Conservation (phyloP, 2,888 invertebrate species). For the Peribatodes rhomboidaria region DNA sequence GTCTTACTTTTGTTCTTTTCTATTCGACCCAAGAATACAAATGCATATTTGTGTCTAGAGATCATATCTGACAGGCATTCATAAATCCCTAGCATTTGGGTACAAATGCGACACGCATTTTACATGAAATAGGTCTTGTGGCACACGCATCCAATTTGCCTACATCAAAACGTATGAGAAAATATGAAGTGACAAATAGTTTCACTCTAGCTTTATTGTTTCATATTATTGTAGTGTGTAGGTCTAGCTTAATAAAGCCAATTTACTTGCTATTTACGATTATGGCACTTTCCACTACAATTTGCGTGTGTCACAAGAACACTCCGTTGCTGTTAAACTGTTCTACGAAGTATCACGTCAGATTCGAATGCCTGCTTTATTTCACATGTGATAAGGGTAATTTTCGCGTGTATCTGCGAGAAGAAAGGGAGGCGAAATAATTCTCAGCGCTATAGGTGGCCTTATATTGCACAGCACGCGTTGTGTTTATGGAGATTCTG, state of each 20-base stretch:
- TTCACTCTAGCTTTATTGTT: constrained; percentile 44
- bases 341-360: constrained; percentile 40
- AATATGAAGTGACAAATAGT: constrained; percentile 39
- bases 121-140: constrained; percentile 38
- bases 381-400: constrained; percentile 34
- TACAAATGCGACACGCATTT: constrained; percentile 25
- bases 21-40: constrained; percentile 14
- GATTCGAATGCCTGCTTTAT: constrained; percentile 44
- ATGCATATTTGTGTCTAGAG: constrained; percentile 28
- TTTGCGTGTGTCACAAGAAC: constrained; percentile 63
- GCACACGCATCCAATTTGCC: constrained; percentile 36
- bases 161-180: constrained; percentile 30
- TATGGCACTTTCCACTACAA: constrained; percentile 64
- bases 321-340: constrained; percentile 55
- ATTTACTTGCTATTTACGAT: constrained; percentile 65
- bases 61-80: constrained; percentile 34
- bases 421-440: constrained; percentile 48
- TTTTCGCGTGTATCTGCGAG: constrained; percentile 36
- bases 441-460: constrained; percentile 54
- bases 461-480: constrained; percentile 63
- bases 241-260: constrained; percentile 62
- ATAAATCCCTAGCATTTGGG: constrained; percentile 39
- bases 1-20: constrained; percentile 7
- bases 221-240: constrained; percentile 53
- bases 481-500: constrained; percentile 62